Percentiles rank a stretch among this genome's conserved stretches.
Evolutionary conservation across 64 coral and sea anemone genomes (phyloP).

Genomic region (Montipora capricornis): DNA sequence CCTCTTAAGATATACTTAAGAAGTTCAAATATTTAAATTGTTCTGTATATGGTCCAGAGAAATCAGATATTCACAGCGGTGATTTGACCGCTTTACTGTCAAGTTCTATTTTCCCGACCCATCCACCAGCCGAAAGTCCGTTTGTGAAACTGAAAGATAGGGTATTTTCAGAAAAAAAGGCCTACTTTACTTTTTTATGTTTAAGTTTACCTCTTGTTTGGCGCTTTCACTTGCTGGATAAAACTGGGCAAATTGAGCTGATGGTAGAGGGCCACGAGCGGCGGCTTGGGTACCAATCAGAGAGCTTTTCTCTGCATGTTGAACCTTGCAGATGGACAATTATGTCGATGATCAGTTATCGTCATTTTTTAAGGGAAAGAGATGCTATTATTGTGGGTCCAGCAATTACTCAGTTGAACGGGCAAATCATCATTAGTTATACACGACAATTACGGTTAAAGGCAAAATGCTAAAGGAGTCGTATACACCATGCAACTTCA

Average conservation of each 20-base stretch:
- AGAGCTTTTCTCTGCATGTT: not conserved
- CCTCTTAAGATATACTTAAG: no score
- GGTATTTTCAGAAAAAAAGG: not conserved
- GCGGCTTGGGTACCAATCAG: constrained; percentile 6
- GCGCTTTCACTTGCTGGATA: not conserved
- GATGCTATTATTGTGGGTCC: not conserved
- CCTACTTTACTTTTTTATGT: not conserved
- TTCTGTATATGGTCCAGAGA: no score
- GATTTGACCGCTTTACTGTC: not conserved
- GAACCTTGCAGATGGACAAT: no score
- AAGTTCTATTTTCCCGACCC: not conserved
- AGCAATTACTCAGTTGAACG: no score
- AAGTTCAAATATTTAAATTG: no score
- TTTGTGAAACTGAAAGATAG: not conserved
- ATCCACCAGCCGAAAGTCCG: not conserved
- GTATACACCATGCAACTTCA: no score
- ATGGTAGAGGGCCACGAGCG: constrained; percentile 22
- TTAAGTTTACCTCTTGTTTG: not conserved
- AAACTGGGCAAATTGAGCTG: constrained; percentile 17
- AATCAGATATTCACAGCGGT: not conserved
- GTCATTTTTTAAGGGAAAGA: no score
- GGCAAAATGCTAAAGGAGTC: no score
- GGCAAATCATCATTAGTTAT: no score
- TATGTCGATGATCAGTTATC: no score
- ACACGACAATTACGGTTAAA: no score